Base-by-base conservation (phyloP, 2,113 vertebrate genomes). In the Rhynchomys soricoides region DNA sequence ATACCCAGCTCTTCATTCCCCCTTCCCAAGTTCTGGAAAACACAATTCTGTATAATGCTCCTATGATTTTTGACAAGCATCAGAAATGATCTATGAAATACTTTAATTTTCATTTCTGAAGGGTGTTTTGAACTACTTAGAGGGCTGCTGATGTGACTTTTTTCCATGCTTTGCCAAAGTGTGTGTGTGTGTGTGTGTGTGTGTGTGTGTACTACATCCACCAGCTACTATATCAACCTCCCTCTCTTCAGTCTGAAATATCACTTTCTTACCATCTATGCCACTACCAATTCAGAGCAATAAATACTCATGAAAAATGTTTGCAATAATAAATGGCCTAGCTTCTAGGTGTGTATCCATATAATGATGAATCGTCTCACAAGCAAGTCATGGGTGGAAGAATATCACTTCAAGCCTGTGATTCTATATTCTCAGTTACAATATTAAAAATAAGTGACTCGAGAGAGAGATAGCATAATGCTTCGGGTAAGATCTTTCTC, bases 261-360 rank as follows among this genome's bases (percentile, higher is more conserved):
- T 6, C 45, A 5, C 43, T 75, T 93, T 94, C 29, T 89, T 85
- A 55, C 4, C 5, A 57, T 37, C 52, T 29, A 1, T 0, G 1
- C 73, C 0, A 1, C 10, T 37, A 0, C 31, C 34, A 43, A 66
- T 64, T 59, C 37, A 59, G 8, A 85, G 9, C 12, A 85, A 70
- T 66, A 78, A 91, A 15, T 29, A 73, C 40, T 0, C 26, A 48
- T 50, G 17, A 59, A 74, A 91, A 83, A 3, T 4, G 24, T 3
- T 59, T 29, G 6, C 3, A 62, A 9, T 0, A 8, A 57, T 7
- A 0, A 11, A 29, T 0, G 0, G 16, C 7, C 0, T 4, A 17
- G n/a, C 70, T 94, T 83, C 71, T 5, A 1, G 0, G 43, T 71
- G n/a, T 40, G 34, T 29, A 7, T 55, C 29, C 21, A 0, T 5